A percentile compares a stretch with the other conserved stretches of the same genome.
These are phyloP conservation scores for Cavia porcellus DNA, from an alignment of 2,113 vertebrate species.

Conservation along the genomic window DNA sequence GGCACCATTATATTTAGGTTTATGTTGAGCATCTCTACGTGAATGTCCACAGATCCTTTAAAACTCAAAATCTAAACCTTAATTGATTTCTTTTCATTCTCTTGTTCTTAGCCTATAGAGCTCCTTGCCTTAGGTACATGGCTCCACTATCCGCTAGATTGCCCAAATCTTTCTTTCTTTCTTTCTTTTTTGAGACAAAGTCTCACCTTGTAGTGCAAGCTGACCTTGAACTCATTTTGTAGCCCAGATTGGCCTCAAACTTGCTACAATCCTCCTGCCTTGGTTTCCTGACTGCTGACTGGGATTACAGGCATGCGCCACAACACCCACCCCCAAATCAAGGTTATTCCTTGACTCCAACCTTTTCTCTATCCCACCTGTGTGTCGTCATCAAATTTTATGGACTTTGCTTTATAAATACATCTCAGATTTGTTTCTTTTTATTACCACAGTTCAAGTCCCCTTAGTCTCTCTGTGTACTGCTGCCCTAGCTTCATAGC, in stretches of 20 bases:
- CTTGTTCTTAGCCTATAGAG: neutral
- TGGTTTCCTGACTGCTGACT: neutral
- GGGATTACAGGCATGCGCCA: neutral
- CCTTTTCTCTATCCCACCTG: neutral
- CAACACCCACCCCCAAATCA: neutral
- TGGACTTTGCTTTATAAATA: constrained; percentile 40
- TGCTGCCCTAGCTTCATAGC: neutral
- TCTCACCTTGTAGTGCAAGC: neutral
- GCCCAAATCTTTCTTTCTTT: neutral
- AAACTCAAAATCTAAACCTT: constrained; percentile 33
- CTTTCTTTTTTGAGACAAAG: neutral
- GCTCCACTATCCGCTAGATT: neutral
- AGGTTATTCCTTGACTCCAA: neutral
- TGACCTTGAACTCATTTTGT: neutral
- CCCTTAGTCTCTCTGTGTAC: neutral
- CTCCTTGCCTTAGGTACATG: neutral
- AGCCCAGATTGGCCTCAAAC: neutral
- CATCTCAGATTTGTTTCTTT: constrained; percentile 4
- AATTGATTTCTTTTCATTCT: neutral
- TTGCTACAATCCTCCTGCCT: neutral
- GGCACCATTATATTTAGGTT: neutral
- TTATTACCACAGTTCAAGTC: neutral
- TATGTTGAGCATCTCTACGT: constrained; percentile 9
- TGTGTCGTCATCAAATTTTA: constrained; percentile 28
- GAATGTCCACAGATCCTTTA: neutral